These are phyloP conservation scores for Galaxea fascicularis DNA, from an alignment of 92 coral and sea anemone species.

Conservation along the genomic window DNA sequence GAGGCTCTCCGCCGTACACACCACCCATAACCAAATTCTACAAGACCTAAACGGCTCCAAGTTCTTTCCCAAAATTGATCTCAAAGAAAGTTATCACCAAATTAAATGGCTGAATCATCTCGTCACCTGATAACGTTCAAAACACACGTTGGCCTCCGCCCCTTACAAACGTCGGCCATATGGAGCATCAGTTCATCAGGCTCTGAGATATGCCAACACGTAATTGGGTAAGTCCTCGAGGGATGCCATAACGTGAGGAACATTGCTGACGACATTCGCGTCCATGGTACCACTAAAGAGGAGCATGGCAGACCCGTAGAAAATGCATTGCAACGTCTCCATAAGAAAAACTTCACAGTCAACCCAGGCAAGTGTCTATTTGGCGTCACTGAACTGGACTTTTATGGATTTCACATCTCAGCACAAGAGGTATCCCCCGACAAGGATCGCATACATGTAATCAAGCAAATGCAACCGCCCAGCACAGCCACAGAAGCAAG, in stretches of 20 bases:
- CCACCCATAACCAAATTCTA: conserved; percentile 63
- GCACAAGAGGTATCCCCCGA: conserved; percentile 46
- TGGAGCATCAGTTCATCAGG: conserved; percentile 54
- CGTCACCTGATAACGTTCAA: conserved; percentile 66
- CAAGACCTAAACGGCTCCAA: conserved; percentile 58
- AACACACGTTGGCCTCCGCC: too few relatives aligned
- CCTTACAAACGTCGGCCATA: conserved; percentile 64
- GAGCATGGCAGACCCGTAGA: conserved; percentile 57
- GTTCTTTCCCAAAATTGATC: conserved; percentile 73
- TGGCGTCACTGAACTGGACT: conserved; percentile 41
- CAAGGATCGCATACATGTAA: too few relatives aligned
- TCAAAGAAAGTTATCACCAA: conserved; percentile 69
- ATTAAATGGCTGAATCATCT: conserved; percentile 60
- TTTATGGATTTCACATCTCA: conserved; percentile 66
- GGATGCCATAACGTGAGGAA: conserved; percentile 59
- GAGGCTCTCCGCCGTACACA: too few relatives aligned
- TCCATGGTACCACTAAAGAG: too few relatives aligned
- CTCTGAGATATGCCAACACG: conserved; percentile 65
- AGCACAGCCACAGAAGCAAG: too few relatives aligned
- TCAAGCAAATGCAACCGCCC: too few relatives aligned
- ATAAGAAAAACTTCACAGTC: conserved; percentile 59
- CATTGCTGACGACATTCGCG: too few relatives aligned
- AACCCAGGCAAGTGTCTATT: conserved; percentile 62
- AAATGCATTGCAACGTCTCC: conserved; percentile 44
- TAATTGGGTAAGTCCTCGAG: conserved; percentile 45